Evolutionary conservation across 2,888 invertebrate genomes (phyloP), one percentile per base, ranked within the genome.

Genomic region (Serripes groenlandicus): DNA sequence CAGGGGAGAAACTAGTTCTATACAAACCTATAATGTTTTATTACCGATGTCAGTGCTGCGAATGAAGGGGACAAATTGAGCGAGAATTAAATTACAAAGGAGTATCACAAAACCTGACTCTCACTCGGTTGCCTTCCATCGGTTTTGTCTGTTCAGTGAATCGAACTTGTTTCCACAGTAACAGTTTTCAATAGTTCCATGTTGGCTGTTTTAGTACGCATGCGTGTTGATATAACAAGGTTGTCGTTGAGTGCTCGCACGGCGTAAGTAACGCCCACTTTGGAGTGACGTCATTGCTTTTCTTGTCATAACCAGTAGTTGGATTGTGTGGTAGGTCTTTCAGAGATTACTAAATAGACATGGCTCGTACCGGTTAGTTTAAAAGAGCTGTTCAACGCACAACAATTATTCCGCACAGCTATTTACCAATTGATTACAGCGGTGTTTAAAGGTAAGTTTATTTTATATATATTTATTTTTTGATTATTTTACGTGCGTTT

Each of bases 141-240:
- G 75, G 73, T 75, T 78, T 32, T 69, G 18, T 72, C 71, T 71
- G 71, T 60, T 78, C 78, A 82, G 75, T 82, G 75, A 78, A 72
- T 78, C 71, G 78, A 72, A 82, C 75, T 71, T 71, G 75, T 82
- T 82, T 72, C 82, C 82, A 78, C 75, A 78, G 75, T 82, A 82
- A 78, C 78, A 75, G 78, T 78, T 78, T 82, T 72, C 78, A 60
- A 26, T 58, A 60, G 62, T 60, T 80, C 62, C 76, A 69, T 73
- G 54, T 49, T 76, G 77, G 76, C 52, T 72, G 74, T 81, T 76
- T 81, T 42, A 81, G 76, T 42, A 73, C 81, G 81, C 81, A 81
- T 81, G 81, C 76, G 81, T 72, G 11, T 23, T 28, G 28, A 49
- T 23, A 66, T 49, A 76, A 81, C 77, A 69, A 77, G 76, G 69